A percentile compares a stretch with the other conserved stretches of the same genome.
Evolutionary conservation across 2,888 invertebrate genomes (phyloP).

Genomic region (Callinectes sapidus): DNA sequence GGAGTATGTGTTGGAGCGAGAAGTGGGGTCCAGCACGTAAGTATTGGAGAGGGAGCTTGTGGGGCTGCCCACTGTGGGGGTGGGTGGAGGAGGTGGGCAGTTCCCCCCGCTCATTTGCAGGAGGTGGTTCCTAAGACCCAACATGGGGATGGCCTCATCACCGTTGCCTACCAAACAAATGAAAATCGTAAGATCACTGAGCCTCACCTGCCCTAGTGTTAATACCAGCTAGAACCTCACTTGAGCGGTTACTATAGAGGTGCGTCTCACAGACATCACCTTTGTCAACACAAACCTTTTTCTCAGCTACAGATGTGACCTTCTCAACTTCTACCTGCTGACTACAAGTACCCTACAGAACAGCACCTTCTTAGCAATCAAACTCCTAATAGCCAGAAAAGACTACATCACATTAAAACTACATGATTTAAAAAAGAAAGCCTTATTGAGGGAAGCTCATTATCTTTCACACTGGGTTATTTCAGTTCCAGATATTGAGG

Average conservation of each 20-base stretch:
- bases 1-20: conserved; percentile 62
- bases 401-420: neutral
- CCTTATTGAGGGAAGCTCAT: neutral
- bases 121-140: conserved; percentile 70
- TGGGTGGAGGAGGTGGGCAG: conserved; percentile 62
- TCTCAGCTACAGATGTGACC: neutral
- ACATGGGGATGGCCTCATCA: conserved; percentile 71
- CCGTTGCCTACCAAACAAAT: conserved; percentile 71
- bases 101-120: conserved; percentile 59
- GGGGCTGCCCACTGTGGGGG: conserved; percentile 60
- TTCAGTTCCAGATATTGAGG: neutral
- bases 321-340: neutral
- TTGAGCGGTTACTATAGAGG: neutral
- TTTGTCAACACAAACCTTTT: neutral
- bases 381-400: conserved; percentile 8
- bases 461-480: neutral
- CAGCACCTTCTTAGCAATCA: neutral
- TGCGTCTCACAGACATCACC: neutral
- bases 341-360: neutral
- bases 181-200: conserved; percentile 57
- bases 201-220: conserved; percentile 3
- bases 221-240: conserved; percentile 27
- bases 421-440: neutral
- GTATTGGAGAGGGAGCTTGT: conserved; percentile 69
- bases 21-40: conserved; percentile 61